Evolutionary conservation across 2,113 vertebrate genomes (phyloP).

Genomic region (Grallaria varia): DNA sequence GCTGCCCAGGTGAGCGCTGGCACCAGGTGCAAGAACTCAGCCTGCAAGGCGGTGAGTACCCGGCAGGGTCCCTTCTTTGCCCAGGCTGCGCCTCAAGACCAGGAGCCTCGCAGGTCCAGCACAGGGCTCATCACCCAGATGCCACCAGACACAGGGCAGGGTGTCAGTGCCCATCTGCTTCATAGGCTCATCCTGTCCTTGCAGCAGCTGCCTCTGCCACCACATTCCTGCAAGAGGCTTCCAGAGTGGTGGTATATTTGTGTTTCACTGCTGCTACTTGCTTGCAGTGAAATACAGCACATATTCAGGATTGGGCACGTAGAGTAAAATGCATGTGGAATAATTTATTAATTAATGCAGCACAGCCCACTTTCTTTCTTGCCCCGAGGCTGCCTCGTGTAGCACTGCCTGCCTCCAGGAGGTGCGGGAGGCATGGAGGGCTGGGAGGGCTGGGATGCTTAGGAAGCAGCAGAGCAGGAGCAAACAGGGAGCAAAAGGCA

Average conservation of each 20-base stretch:
- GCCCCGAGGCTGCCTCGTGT: not conserved
- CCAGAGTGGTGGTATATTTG: not conserved
- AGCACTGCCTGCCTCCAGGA: not conserved
- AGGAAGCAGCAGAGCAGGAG: not conserved
- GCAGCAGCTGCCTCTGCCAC: fast-evolving
- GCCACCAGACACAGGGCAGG: not conserved
- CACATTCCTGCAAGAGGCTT: not conserved
- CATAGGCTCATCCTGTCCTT: fast-evolving
- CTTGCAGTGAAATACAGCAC: not conserved
- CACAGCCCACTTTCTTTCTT: not conserved
- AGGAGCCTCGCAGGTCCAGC: fast-evolving
- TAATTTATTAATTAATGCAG: not conserved
- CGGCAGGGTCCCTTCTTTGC: too few species aligned
- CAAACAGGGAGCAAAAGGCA: not conserved
- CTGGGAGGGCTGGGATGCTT: not conserved
- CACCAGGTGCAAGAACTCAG: slow-evolving; percentile 87
- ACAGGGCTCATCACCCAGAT: fast-evolving
- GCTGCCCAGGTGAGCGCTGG: slow-evolving; percentile 47
- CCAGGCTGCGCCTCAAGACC: fast-evolving
- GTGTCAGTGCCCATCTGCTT: not conserved
- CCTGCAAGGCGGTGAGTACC: slow-evolving; percentile 88
- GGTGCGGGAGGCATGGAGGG: not conserved
- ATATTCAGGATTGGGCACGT: not conserved
- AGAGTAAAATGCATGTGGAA: not conserved
- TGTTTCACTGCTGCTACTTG: not conserved